Percentiles rank a stretch among this genome's conserved stretches.
Conservation (phyloP, 2,113 vertebrate species). For the Conger conger region DNA sequence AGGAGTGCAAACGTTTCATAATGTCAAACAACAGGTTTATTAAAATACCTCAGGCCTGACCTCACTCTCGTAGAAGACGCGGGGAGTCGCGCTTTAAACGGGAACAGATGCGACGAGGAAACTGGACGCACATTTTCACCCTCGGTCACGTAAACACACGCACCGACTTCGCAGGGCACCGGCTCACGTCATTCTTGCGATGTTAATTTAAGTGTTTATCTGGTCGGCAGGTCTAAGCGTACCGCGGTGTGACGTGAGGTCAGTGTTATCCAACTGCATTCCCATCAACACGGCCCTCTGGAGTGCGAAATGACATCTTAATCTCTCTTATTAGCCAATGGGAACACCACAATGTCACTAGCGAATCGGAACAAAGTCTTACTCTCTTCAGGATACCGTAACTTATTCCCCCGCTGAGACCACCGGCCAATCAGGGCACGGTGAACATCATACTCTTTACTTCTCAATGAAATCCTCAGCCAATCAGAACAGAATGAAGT, state of each 20-base stretch:
- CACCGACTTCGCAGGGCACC: background rate
- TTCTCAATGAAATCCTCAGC: no score
- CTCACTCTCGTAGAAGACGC: background rate
- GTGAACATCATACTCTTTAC: no score
- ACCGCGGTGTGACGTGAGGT: background rate
- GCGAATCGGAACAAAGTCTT: no score
- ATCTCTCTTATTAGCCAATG: background rate
- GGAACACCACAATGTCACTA: no score
- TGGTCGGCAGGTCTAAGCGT: background rate
- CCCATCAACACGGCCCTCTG: background rate
- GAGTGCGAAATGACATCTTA: background rate
- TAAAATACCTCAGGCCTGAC: background rate
- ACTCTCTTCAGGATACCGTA: no score
- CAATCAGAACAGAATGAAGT: no score
- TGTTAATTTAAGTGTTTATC: background rate
- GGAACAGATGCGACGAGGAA: background rate
- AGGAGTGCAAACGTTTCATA: background rate
- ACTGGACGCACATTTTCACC: background rate
- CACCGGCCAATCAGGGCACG: no score
- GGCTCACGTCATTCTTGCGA: background rate
- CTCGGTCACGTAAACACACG: background rate
- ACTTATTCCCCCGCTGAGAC: no score
- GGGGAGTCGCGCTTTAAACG: background rate
- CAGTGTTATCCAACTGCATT: background rate
- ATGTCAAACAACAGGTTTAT: background rate